Conservation (phyloP, 1,140 invertebrate species). For the Aphidius ervi region DNA sequence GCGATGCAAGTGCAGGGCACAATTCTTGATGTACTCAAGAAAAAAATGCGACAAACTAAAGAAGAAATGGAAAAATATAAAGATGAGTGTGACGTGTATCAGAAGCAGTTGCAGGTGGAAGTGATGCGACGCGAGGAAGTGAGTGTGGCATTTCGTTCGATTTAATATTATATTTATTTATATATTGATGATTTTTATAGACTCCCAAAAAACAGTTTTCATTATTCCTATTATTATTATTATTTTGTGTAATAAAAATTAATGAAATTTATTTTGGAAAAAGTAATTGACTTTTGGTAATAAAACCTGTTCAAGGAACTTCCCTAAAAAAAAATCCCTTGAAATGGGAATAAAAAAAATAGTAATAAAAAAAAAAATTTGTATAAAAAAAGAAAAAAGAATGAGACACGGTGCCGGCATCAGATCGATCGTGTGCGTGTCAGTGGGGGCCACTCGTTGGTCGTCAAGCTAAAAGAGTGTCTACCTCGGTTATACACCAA, state of each 20-base stretch:
- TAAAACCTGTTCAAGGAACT: no score
- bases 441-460: constrained; percentile 28
- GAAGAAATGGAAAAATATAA: constrained; percentile 97
- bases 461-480: constrained; percentile 29
- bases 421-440: constrained; percentile 38
- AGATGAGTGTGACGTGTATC: constrained; percentile 90
- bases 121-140: constrained; percentile 91
- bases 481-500: no score
- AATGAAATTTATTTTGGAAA: neutral
- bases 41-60: constrained; percentile 98
- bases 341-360: no score
- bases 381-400: no score
- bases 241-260: no score
- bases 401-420: constrained; percentile 15
- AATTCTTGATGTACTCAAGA: constrained; percentile 93
- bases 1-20: constrained; percentile 82
- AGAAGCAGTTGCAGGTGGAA: constrained; percentile 86
- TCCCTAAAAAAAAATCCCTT: no score
- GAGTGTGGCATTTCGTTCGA: constrained; percentile 53
- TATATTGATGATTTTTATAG: neutral
- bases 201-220: neutral
- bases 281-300: neutral
- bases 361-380: no score
- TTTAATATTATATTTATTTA: constrained; percentile 13
- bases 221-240: neutral